phyloP scores from a whole-genome alignment of 2,113 vertebrate genomes.

The Ptilonorhynchus violaceus region DNA sequence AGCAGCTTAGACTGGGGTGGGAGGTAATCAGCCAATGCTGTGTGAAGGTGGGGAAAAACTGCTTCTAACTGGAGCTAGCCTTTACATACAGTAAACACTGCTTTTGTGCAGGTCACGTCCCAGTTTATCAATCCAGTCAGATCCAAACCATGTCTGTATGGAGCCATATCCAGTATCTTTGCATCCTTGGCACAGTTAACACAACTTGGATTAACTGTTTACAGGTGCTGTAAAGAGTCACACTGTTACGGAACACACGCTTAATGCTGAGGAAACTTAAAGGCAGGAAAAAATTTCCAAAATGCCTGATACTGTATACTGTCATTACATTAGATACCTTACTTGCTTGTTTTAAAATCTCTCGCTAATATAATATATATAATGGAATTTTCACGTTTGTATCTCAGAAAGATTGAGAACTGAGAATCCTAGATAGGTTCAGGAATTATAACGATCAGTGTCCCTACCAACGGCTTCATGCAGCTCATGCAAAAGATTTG shows the following conservation, averaged over 20 bases:
- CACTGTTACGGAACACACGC: not conserved
- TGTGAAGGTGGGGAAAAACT: not conserved
- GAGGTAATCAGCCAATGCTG: not conserved
- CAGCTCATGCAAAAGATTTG: not conserved
- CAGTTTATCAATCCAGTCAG: not conserved
- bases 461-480: not conserved
- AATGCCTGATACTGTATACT: not conserved
- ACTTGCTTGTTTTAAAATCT: not conserved
- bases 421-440: not conserved
- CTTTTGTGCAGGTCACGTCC: not conserved
- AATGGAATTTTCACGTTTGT: not conserved
- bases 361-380: not conserved
- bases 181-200: not conserved
- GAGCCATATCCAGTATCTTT: not conserved
- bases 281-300: not conserved
- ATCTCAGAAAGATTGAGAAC: not conserved
- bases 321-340: not conserved
- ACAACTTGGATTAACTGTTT: not conserved
- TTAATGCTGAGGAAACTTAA: not conserved
- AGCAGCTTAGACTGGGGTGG: not conserved
- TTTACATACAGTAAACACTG: not conserved
- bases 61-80: not conserved
- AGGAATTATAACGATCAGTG: not conserved
- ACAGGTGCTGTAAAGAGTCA: not conserved
- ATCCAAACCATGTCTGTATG: not conserved